A percentile compares a stretch with the other conserved stretches of the same genome.
Evolutionary conservation across 2,888 invertebrate genomes (phyloP).

Genomic region (Dynastes tityus): DNA sequence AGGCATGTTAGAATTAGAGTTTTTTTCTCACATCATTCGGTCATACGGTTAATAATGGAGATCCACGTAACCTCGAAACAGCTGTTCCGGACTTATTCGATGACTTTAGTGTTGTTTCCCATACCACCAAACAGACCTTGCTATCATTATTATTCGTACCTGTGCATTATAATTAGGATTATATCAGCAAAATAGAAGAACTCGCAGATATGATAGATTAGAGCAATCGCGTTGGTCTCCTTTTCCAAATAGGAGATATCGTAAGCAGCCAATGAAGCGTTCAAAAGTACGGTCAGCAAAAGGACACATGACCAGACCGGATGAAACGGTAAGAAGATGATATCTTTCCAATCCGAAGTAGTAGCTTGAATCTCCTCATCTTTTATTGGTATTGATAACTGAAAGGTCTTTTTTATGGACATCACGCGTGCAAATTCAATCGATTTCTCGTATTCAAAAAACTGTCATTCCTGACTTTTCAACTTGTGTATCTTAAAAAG

Average conservation of each 20-base stretch:
- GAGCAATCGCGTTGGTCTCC: not conserved
- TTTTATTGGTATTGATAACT: constrained; percentile 39
- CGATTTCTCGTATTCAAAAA: not conserved
- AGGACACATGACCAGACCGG: constrained; percentile 42
- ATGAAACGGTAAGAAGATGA: constrained; percentile 51
- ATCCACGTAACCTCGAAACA: too few species aligned
- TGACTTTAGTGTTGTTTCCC: too few species aligned
- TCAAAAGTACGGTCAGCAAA: constrained; percentile 30
- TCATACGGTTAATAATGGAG: too few species aligned
- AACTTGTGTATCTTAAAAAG: too few species aligned
- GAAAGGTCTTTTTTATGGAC: constrained; percentile 3
- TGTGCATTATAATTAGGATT: constrained; percentile 48
- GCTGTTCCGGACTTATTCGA: too few species aligned
- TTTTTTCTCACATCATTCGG: too few species aligned
- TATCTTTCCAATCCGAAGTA: constrained; percentile 45
- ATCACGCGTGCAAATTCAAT: not conserved
- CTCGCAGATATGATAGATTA: constrained; percentile 46
- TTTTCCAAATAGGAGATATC: constrained; percentile 8
- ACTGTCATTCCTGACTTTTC: not conserved
- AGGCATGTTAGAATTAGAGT: too few species aligned
- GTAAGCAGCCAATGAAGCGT: constrained; percentile 26
- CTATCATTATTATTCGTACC: constrained; percentile 11
- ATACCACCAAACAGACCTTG: too few species aligned
- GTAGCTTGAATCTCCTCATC: constrained; percentile 12
- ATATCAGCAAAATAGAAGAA: constrained; percentile 47